Percentiles rank a stretch among this genome's conserved stretches.
phyloP scores from a whole-genome alignment of 2,888 invertebrate genomes.

The Calliopum simillimum region DNA sequence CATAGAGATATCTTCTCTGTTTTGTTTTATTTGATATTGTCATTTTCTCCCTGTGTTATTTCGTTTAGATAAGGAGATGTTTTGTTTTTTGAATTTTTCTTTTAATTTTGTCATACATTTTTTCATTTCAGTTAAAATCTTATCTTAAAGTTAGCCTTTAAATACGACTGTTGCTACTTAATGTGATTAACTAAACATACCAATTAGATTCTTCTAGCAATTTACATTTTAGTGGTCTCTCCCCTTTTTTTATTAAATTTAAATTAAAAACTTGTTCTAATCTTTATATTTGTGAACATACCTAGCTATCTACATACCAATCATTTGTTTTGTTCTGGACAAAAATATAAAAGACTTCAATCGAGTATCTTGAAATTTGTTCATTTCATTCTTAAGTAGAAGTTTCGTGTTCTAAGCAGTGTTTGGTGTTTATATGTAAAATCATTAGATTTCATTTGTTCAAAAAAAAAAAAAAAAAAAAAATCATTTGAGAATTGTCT shows the following conservation, averaged over 20 bases:
- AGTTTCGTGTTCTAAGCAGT: neutral
- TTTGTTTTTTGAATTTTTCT: too few relatives aligned
- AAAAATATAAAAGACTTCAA: neutral
- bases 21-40: too few relatives aligned
- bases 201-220: neutral
- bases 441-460: neutral
- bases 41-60: too few relatives aligned
- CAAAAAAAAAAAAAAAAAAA: too few relatives aligned
- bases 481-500: neutral
- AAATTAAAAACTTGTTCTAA: constrained; percentile 44
- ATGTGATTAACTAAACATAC: constrained; percentile 8
- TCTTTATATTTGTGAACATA: constrained; percentile 30
- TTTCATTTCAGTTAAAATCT: too few relatives aligned
- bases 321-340: neutral
- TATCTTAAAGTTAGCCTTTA: too few relatives aligned
- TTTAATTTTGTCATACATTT: too few relatives aligned
- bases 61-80: too few relatives aligned
- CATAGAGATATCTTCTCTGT: too few relatives aligned
- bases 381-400: constrained; percentile 13
- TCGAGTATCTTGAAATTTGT: neutral
- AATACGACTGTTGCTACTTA: neutral
- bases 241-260: neutral
- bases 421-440: neutral
- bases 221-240: constrained; percentile 14
- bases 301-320: constrained; percentile 5